Conservation (phyloP, 1,140 invertebrate species). For the Colletes latitarsis region DNA sequence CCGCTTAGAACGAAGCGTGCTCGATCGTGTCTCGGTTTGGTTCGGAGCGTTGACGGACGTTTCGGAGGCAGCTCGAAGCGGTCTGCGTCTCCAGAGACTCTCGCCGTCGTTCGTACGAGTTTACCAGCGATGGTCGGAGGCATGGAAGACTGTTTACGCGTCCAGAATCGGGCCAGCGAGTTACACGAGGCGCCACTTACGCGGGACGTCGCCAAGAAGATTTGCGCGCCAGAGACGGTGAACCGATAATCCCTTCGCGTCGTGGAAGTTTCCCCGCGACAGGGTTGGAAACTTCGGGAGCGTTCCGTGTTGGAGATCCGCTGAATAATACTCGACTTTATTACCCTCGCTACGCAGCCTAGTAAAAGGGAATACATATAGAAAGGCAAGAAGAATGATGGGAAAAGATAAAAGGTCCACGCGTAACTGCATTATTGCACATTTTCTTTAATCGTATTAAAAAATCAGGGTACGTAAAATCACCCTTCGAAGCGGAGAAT, state of each 20-base stretch:
- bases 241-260: constrained; percentile 4
- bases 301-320: too few relatives aligned
- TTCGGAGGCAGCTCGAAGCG: not conserved
- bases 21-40: not conserved
- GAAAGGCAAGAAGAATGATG: too few relatives aligned
- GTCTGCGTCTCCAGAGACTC: constrained; percentile 8
- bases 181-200: constrained; percentile 19
- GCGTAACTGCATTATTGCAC: too few relatives aligned
- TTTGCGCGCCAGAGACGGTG: not conserved
- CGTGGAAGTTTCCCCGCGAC: not conserved
- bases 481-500: too few relatives aligned
- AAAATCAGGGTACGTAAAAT: too few relatives aligned
- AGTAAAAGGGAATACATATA: too few relatives aligned
- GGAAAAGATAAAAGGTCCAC: too few relatives aligned
- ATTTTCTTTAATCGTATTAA: too few relatives aligned
- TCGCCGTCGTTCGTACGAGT: constrained; percentile 13
- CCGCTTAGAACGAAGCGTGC: not conserved
- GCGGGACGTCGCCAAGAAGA: constrained; percentile 10
- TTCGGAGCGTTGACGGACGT: not conserved
- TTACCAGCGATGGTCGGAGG: not conserved
- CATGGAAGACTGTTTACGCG: constrained; percentile 23
- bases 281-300: too few relatives aligned
- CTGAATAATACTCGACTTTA: too few relatives aligned
- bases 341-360: too few relatives aligned
- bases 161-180: not conserved